phyloP scores from a whole-genome alignment of 37 sponge, comb jelly and placozoan species.

The Eunapius fragilis region DNA sequence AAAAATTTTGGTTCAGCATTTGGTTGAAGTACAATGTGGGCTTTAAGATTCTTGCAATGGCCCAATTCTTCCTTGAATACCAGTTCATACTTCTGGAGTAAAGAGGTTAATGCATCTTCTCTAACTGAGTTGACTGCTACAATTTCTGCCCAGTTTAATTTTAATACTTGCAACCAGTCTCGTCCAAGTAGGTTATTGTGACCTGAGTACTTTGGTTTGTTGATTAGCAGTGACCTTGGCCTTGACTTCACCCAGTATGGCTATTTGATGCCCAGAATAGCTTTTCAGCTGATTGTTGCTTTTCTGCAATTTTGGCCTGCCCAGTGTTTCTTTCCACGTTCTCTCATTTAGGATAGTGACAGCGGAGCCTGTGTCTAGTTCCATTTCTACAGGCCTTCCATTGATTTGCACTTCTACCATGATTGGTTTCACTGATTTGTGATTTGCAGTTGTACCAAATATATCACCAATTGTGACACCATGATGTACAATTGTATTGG shows the following conservation, averaged over 20 bases:
- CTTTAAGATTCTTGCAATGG: background rate
- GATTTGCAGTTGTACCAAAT: too few relatives aligned
- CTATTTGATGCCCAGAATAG: background rate
- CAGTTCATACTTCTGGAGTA: constrained; percentile 1
- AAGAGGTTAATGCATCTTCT: background rate
- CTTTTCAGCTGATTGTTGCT: background rate
- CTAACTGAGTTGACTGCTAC: background rate
- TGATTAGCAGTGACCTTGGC: background rate
- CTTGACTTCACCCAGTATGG: background rate
- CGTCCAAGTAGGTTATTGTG: background rate
- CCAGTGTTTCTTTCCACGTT: too few relatives aligned
- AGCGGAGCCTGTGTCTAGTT: too few relatives aligned
- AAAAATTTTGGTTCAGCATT: constrained; percentile 3
- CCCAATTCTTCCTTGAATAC: constrained; percentile 12
- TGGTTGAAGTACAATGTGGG: constrained; percentile 4
- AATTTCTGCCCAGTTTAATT: background rate
- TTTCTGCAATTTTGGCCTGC: background rate
- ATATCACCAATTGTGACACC: too few relatives aligned
- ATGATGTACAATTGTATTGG: too few relatives aligned
- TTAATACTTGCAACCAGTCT: constrained; percentile 1
- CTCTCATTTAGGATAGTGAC: too few relatives aligned
- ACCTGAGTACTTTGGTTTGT: background rate
- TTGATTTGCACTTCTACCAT: too few relatives aligned
- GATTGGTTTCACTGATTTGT: too few relatives aligned
- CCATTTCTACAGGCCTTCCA: too few relatives aligned